A percentile compares a stretch with the other conserved stretches of the same genome.
phyloP scores from a whole-genome alignment of 2,888 invertebrate species.

The Epicampocera succincta region DNA sequence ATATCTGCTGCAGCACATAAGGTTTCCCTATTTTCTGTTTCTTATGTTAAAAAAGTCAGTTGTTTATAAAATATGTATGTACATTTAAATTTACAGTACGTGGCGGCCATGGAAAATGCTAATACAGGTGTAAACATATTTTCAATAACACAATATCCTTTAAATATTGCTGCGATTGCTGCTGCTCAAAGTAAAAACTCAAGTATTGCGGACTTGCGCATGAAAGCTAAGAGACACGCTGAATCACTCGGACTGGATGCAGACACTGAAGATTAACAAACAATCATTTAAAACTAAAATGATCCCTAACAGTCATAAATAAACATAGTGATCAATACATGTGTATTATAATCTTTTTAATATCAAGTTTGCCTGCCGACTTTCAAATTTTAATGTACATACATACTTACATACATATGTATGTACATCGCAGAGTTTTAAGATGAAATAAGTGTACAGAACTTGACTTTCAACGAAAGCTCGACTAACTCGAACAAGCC shows the following conservation, averaged over 20 bases:
- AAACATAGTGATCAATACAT: no score
- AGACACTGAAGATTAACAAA: conserved; percentile 73
- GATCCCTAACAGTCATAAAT: no score
- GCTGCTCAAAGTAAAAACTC: conserved; percentile 93
- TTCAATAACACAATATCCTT: conserved; percentile 85
- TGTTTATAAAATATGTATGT: neutral
- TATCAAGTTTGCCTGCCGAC: no score
- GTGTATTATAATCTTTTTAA: no score
- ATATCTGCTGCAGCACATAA: conserved; percentile 91
- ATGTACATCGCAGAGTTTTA: no score
- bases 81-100: conserved; percentile 81
- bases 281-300: neutral
- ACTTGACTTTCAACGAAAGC: no score
- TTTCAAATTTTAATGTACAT: no score
- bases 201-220: conserved; percentile 95
- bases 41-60: neutral
- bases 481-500: no score
- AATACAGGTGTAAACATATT: conserved; percentile 81
- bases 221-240: conserved; percentile 96
- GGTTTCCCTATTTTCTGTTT: conserved; percentile 81
- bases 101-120: conserved; percentile 85
- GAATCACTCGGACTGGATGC: conserved; percentile 87
- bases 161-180: conserved; percentile 90
- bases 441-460: no score
- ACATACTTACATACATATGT: no score